These are phyloP conservation scores for Caenorhabditis sp. DNA, from an alignment of 2,888 invertebrate species.

Conservation along the genomic window DNA sequence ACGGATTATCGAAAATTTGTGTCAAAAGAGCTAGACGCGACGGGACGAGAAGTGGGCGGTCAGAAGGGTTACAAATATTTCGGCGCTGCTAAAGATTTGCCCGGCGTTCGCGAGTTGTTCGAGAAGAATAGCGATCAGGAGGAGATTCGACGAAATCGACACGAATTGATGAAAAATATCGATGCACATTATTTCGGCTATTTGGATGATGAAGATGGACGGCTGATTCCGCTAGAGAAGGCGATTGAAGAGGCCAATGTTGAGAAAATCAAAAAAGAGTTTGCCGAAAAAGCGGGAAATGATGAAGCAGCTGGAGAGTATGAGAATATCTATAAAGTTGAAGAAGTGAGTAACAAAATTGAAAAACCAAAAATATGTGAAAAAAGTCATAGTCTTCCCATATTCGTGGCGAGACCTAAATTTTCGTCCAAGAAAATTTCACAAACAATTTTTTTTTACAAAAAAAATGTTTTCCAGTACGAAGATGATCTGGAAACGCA, in stretches of 20 bases:
- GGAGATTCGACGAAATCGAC: constrained; percentile 84
- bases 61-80: constrained; percentile 92
- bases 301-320: constrained; percentile 41
- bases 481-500: constrained; percentile 69
- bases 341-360: constrained; percentile 30
- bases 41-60: constrained; percentile 94
- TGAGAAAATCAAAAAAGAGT: constrained; percentile 60
- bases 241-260: constrained; percentile 55
- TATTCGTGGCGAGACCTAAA: not conserved
- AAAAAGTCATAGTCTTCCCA: no score
- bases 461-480: constrained; percentile 12
- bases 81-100: constrained; percentile 79
- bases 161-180: constrained; percentile 95
- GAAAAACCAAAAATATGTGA: no score
- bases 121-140: constrained; percentile 77
- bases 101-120: constrained; percentile 95
- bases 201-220: constrained; percentile 96
- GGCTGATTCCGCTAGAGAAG: constrained; percentile 86
- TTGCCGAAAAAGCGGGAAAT: constrained; percentile 50
- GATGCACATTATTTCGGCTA: constrained; percentile 96
- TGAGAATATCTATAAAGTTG: constrained; percentile 65
- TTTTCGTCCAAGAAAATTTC: no score
- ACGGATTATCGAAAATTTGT: constrained; percentile 78
- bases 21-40: constrained; percentile 80
- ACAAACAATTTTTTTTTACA: no score